Base-by-base conservation (phyloP, 2,113 vertebrate genomes). In the Pachycephala philippinensis region DNA sequence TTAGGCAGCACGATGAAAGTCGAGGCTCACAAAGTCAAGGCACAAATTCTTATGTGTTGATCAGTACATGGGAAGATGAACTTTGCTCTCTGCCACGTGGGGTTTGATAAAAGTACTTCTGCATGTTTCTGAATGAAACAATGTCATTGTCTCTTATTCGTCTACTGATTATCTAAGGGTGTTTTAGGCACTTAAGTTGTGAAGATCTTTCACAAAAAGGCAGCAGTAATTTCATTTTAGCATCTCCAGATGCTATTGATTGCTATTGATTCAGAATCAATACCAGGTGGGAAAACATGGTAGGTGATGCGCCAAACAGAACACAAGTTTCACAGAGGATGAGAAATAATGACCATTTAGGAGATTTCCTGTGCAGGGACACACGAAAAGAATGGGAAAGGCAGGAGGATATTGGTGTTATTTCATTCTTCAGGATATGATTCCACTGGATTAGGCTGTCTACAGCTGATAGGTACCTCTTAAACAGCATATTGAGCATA, bases 1-100 rank as follows among this genome's bases (percentile, higher is more conserved):
- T 47, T 39, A 60, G 31, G 49, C 26, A 39, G 56, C 8, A 4
- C 4, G 18, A 9, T 49, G 15, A 14, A 84, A 91, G 35, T 39
- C 37, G 42, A 70, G 35, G 42, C 56, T 75, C 1, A 1, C 39
- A 37, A 77, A 83, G 44, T 35, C 37, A 63, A 74, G 57, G 47
- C 69, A 75, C 1, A 6, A 54, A 49, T 69, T 75, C 24, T 39
- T 56, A 5, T 16, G 5, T 12, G 5, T 39, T 47, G 75, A 68
- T 57, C 27, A 27, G 14, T 8, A 20, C 44, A 14, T 0, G 2
- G 13, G 19, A 52, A 72, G 35, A 17, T 69, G 57, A 69, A 49
- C 27, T 69, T 84, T 37, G 19, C 21, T 57, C 42, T 40, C 50
- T 22, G 1, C 42, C 11, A 15, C 0, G 0, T 42, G 28, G 44